These are phyloP conservation scores for Druon quercuslanigerum DNA, from an alignment of 1,140 invertebrate genomes.

Conservation along the genomic window DNA sequence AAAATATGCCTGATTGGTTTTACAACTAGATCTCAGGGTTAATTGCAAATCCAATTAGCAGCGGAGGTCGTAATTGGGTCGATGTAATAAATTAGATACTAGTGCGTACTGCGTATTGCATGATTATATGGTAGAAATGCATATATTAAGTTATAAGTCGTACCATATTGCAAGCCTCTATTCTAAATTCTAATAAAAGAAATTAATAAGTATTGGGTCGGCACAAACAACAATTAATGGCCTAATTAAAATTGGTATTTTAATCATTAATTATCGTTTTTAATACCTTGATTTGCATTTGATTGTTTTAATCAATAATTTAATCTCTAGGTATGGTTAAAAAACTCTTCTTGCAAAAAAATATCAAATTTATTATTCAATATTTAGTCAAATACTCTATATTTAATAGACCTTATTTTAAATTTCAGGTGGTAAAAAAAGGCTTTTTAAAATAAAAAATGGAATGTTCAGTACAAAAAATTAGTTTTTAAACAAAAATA, in stretches of 20 bases:
- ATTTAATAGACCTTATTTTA: too few relatives aligned
- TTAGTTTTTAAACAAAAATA: too few relatives aligned
- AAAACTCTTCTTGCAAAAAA: too few relatives aligned
- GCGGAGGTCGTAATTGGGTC: conserved; percentile 7
- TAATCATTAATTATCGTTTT: background rate
- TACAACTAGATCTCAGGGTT: conserved; percentile 23
- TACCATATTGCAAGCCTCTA: background rate
- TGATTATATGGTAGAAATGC: background rate
- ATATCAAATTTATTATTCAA: too few relatives aligned
- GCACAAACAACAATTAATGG: conserved; percentile 13
- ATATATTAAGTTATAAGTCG: background rate
- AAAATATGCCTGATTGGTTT: conserved; percentile 28
- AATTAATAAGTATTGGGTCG: conserved; percentile 17
- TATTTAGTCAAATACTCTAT: too few relatives aligned
- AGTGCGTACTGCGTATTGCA: conserved; percentile 7
- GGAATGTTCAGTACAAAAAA: too few relatives aligned
- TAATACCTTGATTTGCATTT: background rate
- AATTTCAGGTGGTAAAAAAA: too few relatives aligned
- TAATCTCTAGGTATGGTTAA: too few relatives aligned
- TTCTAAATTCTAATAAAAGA: conserved; percentile 27
- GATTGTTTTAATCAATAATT: background rate
- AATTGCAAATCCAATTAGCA: conserved; percentile 24
- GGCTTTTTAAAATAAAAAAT: too few relatives aligned
- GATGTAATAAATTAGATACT: conserved; percentile 11
- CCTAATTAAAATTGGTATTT: conserved; percentile 13